Evolutionary conservation across 2,113 vertebrate species (phyloP).

Genomic region (Baryphthengus martii): DNA sequence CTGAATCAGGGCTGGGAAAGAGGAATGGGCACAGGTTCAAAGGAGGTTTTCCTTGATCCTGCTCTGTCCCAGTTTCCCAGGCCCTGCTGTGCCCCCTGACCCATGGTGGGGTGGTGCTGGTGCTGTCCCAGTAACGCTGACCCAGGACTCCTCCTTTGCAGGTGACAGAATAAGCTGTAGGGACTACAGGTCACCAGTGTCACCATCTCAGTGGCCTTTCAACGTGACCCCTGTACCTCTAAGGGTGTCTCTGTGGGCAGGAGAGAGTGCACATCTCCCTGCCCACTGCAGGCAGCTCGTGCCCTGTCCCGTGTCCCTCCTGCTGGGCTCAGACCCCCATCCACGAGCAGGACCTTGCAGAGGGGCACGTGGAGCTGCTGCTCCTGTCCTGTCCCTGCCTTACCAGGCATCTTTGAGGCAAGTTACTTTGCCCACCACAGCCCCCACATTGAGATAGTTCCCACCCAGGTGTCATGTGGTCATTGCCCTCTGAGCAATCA

Average conservation of each 20-base stretch:
- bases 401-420: no score
- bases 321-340: not conserved
- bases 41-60: not conserved
- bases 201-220: not conserved
- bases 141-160: not conserved
- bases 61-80: not conserved
- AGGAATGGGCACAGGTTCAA: not conserved
- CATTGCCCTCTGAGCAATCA: no score
- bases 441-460: not conserved
- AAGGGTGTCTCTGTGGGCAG: not conserved
- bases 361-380: rapidly evolving
- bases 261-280: not conserved
- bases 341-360: not conserved
- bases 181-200: not conserved
- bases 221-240: rapidly evolving
- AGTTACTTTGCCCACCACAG: not conserved
- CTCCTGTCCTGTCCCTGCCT: not conserved
- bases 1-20: not conserved
- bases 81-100: not conserved
- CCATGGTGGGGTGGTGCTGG: rapidly evolving
- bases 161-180: not conserved
- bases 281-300: not conserved
- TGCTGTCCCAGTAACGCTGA: not conserved
- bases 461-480: not conserved
- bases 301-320: not conserved